Conservation (phyloP, 2,888 invertebrate species). For the Nysson spinosus region DNA sequence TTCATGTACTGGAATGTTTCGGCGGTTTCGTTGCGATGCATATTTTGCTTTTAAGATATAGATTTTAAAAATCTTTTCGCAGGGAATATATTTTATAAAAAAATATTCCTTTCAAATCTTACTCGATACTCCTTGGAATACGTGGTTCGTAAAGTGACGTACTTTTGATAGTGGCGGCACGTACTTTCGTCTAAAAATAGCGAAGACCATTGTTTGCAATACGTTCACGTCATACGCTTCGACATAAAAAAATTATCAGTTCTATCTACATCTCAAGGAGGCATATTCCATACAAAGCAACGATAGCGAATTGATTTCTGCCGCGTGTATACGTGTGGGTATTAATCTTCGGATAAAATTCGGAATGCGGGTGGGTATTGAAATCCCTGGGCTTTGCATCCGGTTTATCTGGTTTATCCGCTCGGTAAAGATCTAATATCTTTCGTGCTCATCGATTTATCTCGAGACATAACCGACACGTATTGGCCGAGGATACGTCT, state of each 20-base stretch:
- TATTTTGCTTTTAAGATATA: no score
- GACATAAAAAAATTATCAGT: not conserved
- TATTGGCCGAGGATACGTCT: conserved; percentile 25
- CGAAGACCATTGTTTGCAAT: no score
- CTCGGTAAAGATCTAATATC: conserved; percentile 32
- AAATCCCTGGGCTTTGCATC: conserved; percentile 21
- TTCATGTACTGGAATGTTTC: no score
- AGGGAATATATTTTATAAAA: no score
- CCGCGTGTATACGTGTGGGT: conserved; percentile 10
- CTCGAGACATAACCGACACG: conserved; percentile 24
- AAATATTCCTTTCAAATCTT: no score
- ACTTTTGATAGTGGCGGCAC: no score
- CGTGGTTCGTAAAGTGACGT: no score
- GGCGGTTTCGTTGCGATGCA: no score
- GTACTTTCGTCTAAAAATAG: no score
- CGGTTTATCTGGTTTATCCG: conserved; percentile 12
- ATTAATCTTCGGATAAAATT: conserved; percentile 16
- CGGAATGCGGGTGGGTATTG: conserved; percentile 19
- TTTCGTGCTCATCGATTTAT: conserved; percentile 40
- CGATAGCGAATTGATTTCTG: conserved; percentile 30
- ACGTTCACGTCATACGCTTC: no score
- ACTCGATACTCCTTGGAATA: no score
- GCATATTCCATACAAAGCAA: conserved; percentile 6
- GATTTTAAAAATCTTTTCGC: no score
- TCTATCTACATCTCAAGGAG: not conserved